Evolutionary conservation across 2,888 invertebrate species (phyloP), one percentile per base, ranked within the genome.

Genomic region (Plusia festucae): DNA sequence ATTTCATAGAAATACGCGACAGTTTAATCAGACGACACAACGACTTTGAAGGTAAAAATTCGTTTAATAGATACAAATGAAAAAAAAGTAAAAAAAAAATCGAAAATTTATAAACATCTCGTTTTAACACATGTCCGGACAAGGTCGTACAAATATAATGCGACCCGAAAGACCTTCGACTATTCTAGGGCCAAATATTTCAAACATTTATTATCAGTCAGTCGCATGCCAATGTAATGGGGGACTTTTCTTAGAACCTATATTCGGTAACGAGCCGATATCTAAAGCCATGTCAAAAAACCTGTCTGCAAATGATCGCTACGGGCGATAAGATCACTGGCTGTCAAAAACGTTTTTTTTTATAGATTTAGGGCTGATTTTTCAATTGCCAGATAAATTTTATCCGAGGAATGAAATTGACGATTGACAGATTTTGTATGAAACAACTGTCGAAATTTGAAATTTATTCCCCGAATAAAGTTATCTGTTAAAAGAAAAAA

Each of bases 121-220:
- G 40, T 40, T 34, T 34, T 1, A 40, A 30, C 30, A 40, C n/a
- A 15, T 40, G n/a, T 0, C 40, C 40, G 40, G 40, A 40, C 40
- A 40, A 40, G 40, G 40, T 40, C 40, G 40, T 40, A 40, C n/a
- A 40, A 40, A 40, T 40, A 40, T 40, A 40, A 40, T 40, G 6
- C 7, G n/a, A 15, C 34, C 34, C 34, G 15, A n/a, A 13, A n/a
- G 40, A 40, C 40, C 40, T 40, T 40, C 40, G 40, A n/a, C n/a
- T n/a, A 40, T 40, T 40, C 3, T 40, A 40, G 40, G 40, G 40
- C 6, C 40, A 40, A n/a, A 40, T 40, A 40, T 40, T n/a, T 40
- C 15, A 13, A 15, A 15, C 34, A 15, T 15, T 15, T 34, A 15
- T 34, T 1, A 34, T 34, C 40, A 40, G 13, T 13, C 34, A 34